Evolutionary conservation across 2,888 invertebrate genomes (phyloP).

Genomic region (Erebia aethiops): DNA sequence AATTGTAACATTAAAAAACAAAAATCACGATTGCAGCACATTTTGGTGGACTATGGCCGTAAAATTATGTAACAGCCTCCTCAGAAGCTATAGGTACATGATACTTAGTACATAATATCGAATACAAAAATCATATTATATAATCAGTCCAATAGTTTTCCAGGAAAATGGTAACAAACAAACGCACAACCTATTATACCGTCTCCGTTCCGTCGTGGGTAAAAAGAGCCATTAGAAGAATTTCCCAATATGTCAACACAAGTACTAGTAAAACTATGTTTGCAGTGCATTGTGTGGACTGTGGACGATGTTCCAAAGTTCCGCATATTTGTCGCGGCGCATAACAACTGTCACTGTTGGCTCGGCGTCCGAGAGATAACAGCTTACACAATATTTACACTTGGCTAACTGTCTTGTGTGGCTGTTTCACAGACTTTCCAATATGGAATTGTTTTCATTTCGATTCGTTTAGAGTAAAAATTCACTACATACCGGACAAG

Average conservation of each 20-base stretch:
- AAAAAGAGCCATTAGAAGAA: background rate
- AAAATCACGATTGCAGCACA: no score
- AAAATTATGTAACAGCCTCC: no score
- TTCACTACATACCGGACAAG: no score
- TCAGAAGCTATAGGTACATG: no score
- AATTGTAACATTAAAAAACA: no score
- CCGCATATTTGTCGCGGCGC: conserved; percentile 15
- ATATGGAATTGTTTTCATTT: background rate
- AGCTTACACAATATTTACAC: conserved; percentile 24
- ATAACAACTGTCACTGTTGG: conserved; percentile 14
- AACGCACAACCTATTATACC: no score
- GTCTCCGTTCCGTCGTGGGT: background rate
- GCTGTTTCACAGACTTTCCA: background rate
- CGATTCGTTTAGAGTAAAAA: background rate
- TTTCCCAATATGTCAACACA: conserved; percentile 2
- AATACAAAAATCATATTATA: no score
- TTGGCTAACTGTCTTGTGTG: conserved; percentile 11
- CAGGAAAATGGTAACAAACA: no score
- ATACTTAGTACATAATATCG: no score
- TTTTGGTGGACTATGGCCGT: no score
- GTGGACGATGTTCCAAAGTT: conserved; percentile 8
- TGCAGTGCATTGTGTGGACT: background rate
- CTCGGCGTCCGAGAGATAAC: conserved; percentile 17
- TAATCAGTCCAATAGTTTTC: no score
- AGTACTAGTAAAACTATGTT: conserved; percentile 10